Evolutionary conservation across 2,888 invertebrate genomes (phyloP).

Genomic region (Hemistola chrysoprasaria): DNA sequence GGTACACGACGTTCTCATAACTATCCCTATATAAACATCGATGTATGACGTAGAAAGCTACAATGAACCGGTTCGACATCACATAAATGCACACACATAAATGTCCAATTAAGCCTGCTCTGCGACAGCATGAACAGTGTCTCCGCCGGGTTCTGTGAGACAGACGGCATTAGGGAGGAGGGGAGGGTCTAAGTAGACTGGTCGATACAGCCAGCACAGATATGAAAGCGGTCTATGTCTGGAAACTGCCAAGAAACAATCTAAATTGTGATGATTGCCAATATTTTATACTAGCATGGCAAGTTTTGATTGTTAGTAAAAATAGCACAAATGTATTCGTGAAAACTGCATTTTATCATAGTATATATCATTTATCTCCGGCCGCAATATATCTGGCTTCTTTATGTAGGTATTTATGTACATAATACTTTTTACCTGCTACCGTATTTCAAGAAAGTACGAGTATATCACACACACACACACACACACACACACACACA

Average conservation of each 20-base stretch:
- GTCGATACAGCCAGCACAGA: constrained; percentile 60
- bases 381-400: too few species aligned
- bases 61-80: constrained; percentile 70
- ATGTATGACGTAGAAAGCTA: constrained; percentile 73
- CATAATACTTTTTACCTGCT: too few species aligned
- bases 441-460: too few species aligned
- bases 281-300: constrained; percentile 9
- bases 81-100: constrained; percentile 72
- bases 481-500: too few species aligned
- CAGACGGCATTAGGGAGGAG: constrained; percentile 45
- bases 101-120: constrained; percentile 71
- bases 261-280: constrained; percentile 52
- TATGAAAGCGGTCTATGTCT: constrained; percentile 69
- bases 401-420: too few species aligned
- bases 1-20: constrained; percentile 47
- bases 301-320: neutral
- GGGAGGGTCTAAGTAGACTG: constrained; percentile 55
- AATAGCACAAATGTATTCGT: too few species aligned
- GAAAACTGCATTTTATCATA: too few species aligned
- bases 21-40: constrained; percentile 62
- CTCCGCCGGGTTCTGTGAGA: constrained; percentile 43
- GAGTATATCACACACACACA: too few species aligned
- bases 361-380: too few species aligned
- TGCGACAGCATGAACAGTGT: constrained; percentile 63
- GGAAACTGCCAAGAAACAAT: constrained; percentile 61